Conservation (phyloP, 2,113 vertebrate genomes). For the Origma solitaria region DNA sequence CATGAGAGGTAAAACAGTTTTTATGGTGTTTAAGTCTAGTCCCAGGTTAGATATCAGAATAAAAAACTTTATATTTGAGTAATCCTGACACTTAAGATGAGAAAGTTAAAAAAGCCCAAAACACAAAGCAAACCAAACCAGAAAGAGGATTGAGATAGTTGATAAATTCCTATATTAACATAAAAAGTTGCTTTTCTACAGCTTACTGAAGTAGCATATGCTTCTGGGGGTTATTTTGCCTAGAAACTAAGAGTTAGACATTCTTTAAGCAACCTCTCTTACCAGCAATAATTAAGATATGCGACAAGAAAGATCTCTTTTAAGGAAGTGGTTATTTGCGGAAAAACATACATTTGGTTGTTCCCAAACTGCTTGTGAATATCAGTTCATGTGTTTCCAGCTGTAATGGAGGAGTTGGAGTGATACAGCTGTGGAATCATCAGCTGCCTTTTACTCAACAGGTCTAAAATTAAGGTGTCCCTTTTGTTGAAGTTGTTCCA, state of each 20-base stretch:
- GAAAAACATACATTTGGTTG: not conserved
- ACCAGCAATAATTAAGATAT: not conserved
- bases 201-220: not conserved
- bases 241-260: not conserved
- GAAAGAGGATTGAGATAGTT: not conserved
- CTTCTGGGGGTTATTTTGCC: not conserved
- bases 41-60: not conserved
- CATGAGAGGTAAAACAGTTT: not conserved
- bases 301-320: not conserved
- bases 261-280: not conserved
- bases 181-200: not conserved
- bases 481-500: not conserved
- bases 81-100: not conserved
- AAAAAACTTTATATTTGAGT: not conserved
- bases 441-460: constrained; percentile 10
- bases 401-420: not conserved
- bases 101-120: not conserved
- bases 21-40: not conserved
- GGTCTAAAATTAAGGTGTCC: constrained; percentile 8
- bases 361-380: not conserved
- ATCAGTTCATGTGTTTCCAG: constrained; percentile 3
- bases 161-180: not conserved
- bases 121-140: not conserved
- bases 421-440: not conserved
- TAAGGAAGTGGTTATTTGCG: constrained; percentile 27